Percentiles rank a stretch among this genome's conserved stretches.
Conservation (phyloP, 2,797 vertebrate genomes). For the Xiphophorus birchmanni region DNA sequence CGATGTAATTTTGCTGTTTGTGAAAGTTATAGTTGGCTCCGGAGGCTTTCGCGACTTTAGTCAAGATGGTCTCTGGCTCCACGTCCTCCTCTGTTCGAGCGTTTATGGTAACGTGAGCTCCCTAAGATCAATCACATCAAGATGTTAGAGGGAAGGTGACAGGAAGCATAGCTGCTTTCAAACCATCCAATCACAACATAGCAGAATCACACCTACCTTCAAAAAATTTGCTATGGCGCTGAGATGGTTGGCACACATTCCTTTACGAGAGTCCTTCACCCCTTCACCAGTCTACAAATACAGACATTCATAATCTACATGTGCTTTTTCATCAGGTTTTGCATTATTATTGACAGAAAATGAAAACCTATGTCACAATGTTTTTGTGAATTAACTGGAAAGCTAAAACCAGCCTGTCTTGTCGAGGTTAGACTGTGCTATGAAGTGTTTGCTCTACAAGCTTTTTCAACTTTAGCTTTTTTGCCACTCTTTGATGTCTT, state of each 20-base stretch:
- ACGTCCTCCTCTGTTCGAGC: slow-evolving; percentile 91
- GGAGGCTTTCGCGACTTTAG: slow-evolving; percentile 90
- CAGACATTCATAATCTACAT: background rate
- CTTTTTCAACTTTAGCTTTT: background rate
- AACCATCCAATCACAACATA: background rate
- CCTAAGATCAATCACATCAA: slow-evolving; percentile 71
- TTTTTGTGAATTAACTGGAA: background rate
- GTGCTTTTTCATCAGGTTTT: background rate
- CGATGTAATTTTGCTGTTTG: slow-evolving; percentile 78
- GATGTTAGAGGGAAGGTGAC: background rate
- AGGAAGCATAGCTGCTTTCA: background rate
- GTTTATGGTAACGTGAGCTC: slow-evolving; percentile 92
- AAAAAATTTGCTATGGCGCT: slow-evolving; percentile 88
- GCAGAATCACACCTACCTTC: slow-evolving; percentile 71
- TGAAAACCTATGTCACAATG: background rate
- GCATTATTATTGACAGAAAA: background rate
- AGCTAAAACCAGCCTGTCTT: background rate
- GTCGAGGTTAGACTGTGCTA: background rate
- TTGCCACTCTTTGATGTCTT: background rate
- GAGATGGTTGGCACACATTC: slow-evolving; percentile 89
- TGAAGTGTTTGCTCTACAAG: background rate
- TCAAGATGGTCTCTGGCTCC: slow-evolving; percentile 87
- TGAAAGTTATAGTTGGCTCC: slow-evolving; percentile 88
- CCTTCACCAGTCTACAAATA: slow-evolving; percentile 88
- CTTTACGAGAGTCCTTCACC: slow-evolving; percentile 88